Conservation (phyloP, 2,888 invertebrate genomes). For the Dolomedes plantarius region DNA sequence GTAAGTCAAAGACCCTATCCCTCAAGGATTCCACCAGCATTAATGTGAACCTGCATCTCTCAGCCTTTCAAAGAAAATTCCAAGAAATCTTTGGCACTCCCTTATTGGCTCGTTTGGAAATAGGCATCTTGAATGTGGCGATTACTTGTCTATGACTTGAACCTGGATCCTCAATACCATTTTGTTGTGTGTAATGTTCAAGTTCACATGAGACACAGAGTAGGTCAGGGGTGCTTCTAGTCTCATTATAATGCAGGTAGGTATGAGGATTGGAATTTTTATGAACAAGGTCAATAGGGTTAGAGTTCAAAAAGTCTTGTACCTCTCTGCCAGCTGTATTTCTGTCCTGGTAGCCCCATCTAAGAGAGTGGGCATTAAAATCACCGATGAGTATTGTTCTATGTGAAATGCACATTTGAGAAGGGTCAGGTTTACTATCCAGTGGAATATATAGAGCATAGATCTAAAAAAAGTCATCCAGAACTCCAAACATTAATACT, state of each 20-base stretch:
- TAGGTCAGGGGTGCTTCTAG: neutral
- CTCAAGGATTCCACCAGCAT: neutral
- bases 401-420: neutral
- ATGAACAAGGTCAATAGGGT: constrained; percentile 11
- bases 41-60: neutral
- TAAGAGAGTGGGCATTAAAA: constrained; percentile 19
- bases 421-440: constrained; percentile 1
- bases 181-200: neutral
- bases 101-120: neutral
- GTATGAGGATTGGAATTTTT: neutral
- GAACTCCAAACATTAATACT: neutral
- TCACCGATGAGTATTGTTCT: constrained; percentile 23
- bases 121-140: neutral
- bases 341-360: constrained; percentile 16
- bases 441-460: neutral
- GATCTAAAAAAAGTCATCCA: neutral
- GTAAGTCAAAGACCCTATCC: neutral
- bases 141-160: neutral
- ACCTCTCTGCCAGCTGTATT: constrained; percentile 14
- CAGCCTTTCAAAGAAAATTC: constrained; percentile 19
- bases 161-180: constrained; percentile 1
- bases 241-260: neutral
- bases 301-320: constrained; percentile 3
- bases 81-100: neutral
- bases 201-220: constrained; percentile 7